A percentile compares a stretch with the other conserved stretches of the same genome.
Evolutionary conservation across 2,113 vertebrate genomes (phyloP).

Genomic region (Zosterops hypoxanthus): DNA sequence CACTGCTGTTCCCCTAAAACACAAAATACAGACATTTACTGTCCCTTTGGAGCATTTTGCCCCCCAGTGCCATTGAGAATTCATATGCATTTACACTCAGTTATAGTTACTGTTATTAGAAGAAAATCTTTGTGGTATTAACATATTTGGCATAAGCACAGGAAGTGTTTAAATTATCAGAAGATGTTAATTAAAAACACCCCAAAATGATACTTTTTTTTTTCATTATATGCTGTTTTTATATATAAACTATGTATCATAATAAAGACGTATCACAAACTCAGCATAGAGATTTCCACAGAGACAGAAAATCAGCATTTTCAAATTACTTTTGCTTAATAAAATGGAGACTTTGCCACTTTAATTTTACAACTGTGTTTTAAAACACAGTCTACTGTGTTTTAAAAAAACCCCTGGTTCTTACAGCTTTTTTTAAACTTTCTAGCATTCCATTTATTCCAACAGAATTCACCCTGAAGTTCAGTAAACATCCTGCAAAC

Average conservation of each 20-base stretch:
- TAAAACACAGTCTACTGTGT: not conserved
- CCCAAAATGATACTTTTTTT: not conserved
- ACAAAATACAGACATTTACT: constrained; percentile 46
- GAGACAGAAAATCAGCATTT: not conserved
- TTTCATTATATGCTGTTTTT: not conserved
- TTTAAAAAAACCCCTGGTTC: not conserved
- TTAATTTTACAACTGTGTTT: not conserved
- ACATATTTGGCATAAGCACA: not conserved
- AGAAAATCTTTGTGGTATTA: constrained; percentile 9
- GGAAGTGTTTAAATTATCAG: not conserved
- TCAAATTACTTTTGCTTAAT: not conserved
- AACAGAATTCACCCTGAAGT: not conserved
- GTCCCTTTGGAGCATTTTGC: not conserved
- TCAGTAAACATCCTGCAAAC: not conserved
- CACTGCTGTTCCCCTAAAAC: constrained; percentile 46
- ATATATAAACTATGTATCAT: not conserved
- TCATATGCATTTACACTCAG: not conserved
- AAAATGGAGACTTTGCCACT: not conserved
- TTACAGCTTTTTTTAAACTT: not conserved
- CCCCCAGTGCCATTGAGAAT: not conserved
- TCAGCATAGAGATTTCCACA: not conserved
- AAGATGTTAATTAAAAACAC: constrained; percentile 12
- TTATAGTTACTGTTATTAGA: constrained; percentile 10
- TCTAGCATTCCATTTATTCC: not conserved
- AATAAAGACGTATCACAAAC: not conserved